Evolutionary conservation across 2,888 invertebrate species (phyloP).

Genomic region (Agrochola circellaris): DNA sequence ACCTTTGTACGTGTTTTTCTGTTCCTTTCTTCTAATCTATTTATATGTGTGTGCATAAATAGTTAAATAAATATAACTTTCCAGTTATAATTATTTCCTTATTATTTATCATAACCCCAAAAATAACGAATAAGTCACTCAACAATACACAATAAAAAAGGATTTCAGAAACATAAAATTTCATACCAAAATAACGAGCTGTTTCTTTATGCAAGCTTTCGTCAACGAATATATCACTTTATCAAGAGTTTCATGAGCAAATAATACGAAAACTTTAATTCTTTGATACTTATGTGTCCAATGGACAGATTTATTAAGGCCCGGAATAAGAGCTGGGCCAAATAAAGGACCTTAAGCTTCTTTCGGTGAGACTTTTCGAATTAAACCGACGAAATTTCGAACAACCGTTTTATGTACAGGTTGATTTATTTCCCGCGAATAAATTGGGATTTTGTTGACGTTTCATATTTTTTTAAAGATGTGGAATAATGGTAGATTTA

Average conservation of each 20-base stretch:
- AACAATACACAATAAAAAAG: constrained; percentile 47
- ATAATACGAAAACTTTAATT: constrained; percentile 77
- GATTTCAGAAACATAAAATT: constrained; percentile 47
- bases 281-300: constrained; percentile 75
- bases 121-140: constrained; percentile 22
- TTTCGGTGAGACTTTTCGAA: constrained; percentile 77
- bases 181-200: constrained; percentile 57
- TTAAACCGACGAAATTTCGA: constrained; percentile 76
- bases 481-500: not conserved
- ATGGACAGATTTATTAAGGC: constrained; percentile 86
- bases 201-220: constrained; percentile 66
- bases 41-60: too few species aligned
- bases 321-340: constrained; percentile 71
- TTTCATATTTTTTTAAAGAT: constrained; percentile 42
- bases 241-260: constrained; percentile 77
- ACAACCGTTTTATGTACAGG: constrained; percentile 73
- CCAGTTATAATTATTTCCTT: not conserved
- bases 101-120: not conserved
- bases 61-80: not conserved
- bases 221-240: constrained; percentile 72
- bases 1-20: not conserved
- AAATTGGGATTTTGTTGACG: constrained; percentile 55
- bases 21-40: not conserved
- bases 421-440: constrained; percentile 72
- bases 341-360: constrained; percentile 73